These are phyloP conservation scores for Virgularia gustaviana DNA, from an alignment of 92 coral and sea anemone genomes.

Conservation along the genomic window DNA sequence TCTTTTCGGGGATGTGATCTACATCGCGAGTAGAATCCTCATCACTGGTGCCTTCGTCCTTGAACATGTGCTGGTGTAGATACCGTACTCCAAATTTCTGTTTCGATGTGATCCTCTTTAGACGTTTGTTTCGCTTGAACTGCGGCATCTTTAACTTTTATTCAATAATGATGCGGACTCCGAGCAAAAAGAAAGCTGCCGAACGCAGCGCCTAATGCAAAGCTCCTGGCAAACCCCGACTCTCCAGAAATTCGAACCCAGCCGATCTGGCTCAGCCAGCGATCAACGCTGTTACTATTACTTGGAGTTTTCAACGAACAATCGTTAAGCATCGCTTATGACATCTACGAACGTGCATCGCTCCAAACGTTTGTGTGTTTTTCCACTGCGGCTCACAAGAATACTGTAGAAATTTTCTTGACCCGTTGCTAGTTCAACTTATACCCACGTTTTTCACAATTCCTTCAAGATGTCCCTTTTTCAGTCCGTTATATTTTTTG, in stretches of 20 bases:
- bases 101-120: slow-evolving; percentile 26
- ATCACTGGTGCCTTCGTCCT: slow-evolving; percentile 66
- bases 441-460: too few relatives aligned
- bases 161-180: background rate
- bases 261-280: background rate
- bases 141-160: slow-evolving; percentile 28
- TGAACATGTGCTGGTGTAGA: slow-evolving; percentile 95
- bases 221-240: background rate
- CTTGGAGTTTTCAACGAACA: background rate
- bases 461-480: too few relatives aligned
- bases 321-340: too few relatives aligned
- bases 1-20: slow-evolving; percentile 78
- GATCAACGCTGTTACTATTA: too few relatives aligned
- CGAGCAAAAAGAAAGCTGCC: background rate
- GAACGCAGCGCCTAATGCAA: background rate
- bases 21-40: slow-evolving; percentile 63
- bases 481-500: too few relatives aligned
- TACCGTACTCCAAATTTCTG: slow-evolving; percentile 88
- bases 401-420: too few relatives aligned
- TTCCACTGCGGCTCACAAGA: too few relatives aligned
- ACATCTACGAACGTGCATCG: too few relatives aligned
- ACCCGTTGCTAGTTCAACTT: too few relatives aligned
- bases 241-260: too few relatives aligned
- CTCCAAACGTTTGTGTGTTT: too few relatives aligned
- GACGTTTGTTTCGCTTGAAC: slow-evolving; percentile 29